Evolutionary conservation across 2,888 invertebrate species (phyloP).

Genomic region (Trachelus iudaicus): DNA sequence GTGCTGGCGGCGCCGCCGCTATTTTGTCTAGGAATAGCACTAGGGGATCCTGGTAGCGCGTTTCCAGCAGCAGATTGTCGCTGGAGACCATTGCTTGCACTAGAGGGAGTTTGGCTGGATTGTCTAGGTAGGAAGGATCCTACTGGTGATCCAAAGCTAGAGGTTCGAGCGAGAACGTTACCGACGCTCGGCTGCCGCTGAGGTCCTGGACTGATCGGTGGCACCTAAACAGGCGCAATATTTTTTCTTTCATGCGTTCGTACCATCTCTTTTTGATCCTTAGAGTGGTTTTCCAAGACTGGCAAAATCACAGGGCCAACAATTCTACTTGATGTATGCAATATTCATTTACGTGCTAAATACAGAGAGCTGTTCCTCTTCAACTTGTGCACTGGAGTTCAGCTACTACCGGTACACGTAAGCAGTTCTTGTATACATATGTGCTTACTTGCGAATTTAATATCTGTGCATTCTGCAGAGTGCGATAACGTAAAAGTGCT

Average conservation of each 20-base stretch:
- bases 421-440: background rate
- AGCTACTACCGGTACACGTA: background rate
- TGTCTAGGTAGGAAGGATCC: constrained; percentile 49
- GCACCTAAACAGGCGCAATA: constrained; percentile 58
- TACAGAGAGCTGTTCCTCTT: background rate
- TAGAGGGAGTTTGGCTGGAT: constrained; percentile 22
- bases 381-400: background rate
- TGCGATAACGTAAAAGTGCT: background rate
- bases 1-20: constrained; percentile 38
- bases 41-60: background rate
- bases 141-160: constrained; percentile 71
- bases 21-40: constrained; percentile 34
- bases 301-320: background rate
- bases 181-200: constrained; percentile 73
- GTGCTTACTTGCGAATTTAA: background rate
- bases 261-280: background rate
- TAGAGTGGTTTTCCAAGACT: background rate
- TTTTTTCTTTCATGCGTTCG: background rate
- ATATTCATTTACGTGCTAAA: background rate
- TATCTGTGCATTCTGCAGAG: background rate
- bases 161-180: constrained; percentile 73
- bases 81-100: constrained; percentile 34
- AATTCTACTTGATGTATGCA: background rate
- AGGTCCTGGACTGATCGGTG: constrained; percentile 68
- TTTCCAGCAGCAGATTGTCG: constrained; percentile 2